Percentiles rank a stretch among this genome's conserved stretches.
phyloP scores from a whole-genome alignment of 1,140 invertebrate genomes.

The Eubasilissa regina region DNA sequence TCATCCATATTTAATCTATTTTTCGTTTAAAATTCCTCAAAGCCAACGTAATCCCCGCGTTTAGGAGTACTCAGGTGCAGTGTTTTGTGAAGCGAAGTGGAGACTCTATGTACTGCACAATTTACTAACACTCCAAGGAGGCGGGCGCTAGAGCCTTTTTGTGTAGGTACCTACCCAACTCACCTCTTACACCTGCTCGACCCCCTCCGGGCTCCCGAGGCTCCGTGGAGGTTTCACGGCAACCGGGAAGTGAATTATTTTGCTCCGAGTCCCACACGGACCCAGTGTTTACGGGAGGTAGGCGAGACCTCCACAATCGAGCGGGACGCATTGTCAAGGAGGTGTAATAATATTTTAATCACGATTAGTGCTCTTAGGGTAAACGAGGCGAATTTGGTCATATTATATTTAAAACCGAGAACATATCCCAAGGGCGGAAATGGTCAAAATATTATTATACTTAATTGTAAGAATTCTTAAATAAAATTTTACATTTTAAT shows the following conservation, averaged over 20 bases:
- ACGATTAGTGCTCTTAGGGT: too few relatives aligned
- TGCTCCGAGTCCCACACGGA: background rate
- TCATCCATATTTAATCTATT: too few relatives aligned
- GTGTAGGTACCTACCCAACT: background rate
- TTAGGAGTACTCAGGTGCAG: slow-evolving; percentile 11
- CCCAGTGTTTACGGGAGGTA: background rate
- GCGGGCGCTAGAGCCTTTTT: slow-evolving; percentile 4
- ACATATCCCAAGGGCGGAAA: too few relatives aligned
- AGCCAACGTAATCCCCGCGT: background rate
- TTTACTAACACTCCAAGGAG: slow-evolving; percentile 25
- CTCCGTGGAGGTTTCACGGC: background rate
- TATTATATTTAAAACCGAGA: too few relatives aligned
- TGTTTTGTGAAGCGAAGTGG: background rate
- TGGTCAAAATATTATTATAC: too few relatives aligned
- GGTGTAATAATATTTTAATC: too few relatives aligned
- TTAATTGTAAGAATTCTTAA: too few relatives aligned
- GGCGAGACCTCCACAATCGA: background rate
- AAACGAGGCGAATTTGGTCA: too few relatives aligned
- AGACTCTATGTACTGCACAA: slow-evolving; percentile 11
- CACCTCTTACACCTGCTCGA: slow-evolving; percentile 5
- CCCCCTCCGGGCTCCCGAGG: background rate
- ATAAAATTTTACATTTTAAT: too few relatives aligned
- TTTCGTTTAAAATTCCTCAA: too few relatives aligned
- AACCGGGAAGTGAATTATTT: background rate
- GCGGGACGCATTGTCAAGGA: too few relatives aligned